Evolutionary conservation across 2,113 vertebrate species (phyloP).

Genomic region (Colistium nudipinnis): DNA sequence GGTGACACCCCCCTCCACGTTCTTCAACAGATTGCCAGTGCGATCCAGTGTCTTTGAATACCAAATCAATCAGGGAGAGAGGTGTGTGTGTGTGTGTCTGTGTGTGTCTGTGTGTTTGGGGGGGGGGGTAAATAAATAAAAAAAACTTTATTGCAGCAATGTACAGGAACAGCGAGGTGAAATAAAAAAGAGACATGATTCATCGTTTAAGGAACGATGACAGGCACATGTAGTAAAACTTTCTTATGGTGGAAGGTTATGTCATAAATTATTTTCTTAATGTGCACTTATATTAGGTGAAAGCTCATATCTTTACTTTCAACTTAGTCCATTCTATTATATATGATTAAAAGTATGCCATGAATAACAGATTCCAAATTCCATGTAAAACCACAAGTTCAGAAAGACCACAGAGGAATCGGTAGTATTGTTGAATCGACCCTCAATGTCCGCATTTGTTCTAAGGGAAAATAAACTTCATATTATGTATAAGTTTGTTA

Average conservation of each 20-base stretch:
- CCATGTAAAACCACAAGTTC: background rate
- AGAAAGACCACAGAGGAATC: background rate
- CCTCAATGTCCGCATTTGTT: no score
- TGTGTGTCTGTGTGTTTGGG: no score
- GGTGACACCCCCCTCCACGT: constrained; percentile 62
- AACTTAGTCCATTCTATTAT: background rate
- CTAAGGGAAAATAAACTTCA: no score
- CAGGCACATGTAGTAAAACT: constrained; percentile 13
- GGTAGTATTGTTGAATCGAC: no score
- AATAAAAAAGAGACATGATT: constrained; percentile 10
- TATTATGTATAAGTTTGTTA: no score
- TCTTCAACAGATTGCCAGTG: constrained; percentile 56
- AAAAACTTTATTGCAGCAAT: constrained; percentile 3
- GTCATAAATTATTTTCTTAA: background rate
- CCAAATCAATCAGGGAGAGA: no score
- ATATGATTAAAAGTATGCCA: background rate
- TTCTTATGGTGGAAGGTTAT: background rate
- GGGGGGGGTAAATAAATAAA: background rate
- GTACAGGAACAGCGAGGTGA: constrained; percentile 10
- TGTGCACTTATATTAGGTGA: background rate
- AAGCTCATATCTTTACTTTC: background rate
- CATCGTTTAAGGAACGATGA: constrained; percentile 19
- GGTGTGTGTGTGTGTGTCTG: no score
- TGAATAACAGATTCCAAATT: background rate
- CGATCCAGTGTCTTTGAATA: constrained; percentile 52